Conservation (phyloP, 2,797 vertebrate species). For the Sebastiscus tertius region DNA sequence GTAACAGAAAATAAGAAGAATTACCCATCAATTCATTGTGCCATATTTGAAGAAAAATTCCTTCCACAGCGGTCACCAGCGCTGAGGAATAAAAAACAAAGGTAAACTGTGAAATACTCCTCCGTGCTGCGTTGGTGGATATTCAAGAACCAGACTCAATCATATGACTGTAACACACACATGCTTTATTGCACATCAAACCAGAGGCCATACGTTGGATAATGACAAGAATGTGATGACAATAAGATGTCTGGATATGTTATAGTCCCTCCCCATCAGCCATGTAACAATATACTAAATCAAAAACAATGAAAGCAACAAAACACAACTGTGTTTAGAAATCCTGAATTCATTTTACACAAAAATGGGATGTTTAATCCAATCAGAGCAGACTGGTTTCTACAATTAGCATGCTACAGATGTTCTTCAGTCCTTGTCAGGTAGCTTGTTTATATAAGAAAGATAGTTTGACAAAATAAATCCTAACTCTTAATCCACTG, state of each 20-base stretch:
- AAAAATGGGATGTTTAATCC: not conserved
- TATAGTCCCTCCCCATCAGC: too few species aligned
- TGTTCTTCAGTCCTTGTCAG: not conserved
- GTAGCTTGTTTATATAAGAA: not conserved
- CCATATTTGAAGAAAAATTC: too few species aligned
- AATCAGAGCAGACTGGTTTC: not conserved
- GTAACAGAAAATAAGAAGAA: not conserved
- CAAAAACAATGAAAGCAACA: not conserved
- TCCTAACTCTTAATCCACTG: not conserved
- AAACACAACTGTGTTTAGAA: not conserved
- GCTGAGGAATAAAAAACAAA: too few species aligned
- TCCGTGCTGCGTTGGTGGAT: not conserved
- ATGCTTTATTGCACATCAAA: constrained; percentile 73
- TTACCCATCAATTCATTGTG: too few species aligned
- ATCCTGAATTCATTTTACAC: not conserved
- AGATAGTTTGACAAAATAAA: not conserved
- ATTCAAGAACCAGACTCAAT: constrained; percentile 4
- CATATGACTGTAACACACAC: constrained; percentile 40
- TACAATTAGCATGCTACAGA: not conserved
- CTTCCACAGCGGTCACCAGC: too few species aligned
- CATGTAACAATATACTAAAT: not conserved
- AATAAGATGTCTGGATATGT: not conserved
- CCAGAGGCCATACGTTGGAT: constrained; percentile 1
- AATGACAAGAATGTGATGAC: constrained; percentile 1
- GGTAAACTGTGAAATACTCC: not conserved